Evolutionary conservation across 2,888 invertebrate genomes (phyloP).

Genomic region (Tyria jacobaeae): DNA sequence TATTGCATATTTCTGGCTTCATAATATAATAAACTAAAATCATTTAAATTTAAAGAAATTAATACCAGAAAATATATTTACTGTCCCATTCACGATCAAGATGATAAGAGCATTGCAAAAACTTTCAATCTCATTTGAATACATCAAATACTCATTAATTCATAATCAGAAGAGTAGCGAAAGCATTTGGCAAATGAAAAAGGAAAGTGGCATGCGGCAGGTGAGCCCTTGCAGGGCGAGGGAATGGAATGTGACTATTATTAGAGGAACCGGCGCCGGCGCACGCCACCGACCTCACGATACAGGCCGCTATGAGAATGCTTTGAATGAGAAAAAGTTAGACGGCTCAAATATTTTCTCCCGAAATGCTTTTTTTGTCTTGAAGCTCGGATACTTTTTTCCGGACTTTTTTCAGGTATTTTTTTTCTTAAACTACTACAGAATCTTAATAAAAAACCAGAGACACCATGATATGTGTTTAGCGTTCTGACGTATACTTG

Average conservation of each 20-base stretch:
- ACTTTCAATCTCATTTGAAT: neutral
- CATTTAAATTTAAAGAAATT: no score
- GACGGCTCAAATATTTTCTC: conserved; percentile 17
- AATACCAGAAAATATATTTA: no score
- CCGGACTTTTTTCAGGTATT: neutral
- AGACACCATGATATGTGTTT: no score
- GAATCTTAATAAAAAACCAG: neutral
- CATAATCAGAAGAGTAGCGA: conserved; percentile 53
- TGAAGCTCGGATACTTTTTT: neutral
- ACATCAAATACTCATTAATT: conserved; percentile 34
- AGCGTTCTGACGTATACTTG: no score
- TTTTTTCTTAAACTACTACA: neutral
- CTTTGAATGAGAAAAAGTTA: conserved; percentile 25
- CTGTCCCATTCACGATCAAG: no score
- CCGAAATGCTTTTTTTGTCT: neutral
- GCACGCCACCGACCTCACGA: conserved; percentile 64
- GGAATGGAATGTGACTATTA: conserved; percentile 81
- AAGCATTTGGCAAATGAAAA: conserved; percentile 74
- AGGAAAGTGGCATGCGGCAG: conserved; percentile 77
- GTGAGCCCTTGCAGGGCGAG: conserved; percentile 66
- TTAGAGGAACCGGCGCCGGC: conserved; percentile 79
- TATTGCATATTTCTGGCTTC: no score
- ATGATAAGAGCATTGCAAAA: no score
- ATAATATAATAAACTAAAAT: no score
- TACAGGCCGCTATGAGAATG: conserved; percentile 59